phyloP scores from a whole-genome alignment of 2,888 invertebrate genomes.

The Drosophila fungiperda region DNA sequence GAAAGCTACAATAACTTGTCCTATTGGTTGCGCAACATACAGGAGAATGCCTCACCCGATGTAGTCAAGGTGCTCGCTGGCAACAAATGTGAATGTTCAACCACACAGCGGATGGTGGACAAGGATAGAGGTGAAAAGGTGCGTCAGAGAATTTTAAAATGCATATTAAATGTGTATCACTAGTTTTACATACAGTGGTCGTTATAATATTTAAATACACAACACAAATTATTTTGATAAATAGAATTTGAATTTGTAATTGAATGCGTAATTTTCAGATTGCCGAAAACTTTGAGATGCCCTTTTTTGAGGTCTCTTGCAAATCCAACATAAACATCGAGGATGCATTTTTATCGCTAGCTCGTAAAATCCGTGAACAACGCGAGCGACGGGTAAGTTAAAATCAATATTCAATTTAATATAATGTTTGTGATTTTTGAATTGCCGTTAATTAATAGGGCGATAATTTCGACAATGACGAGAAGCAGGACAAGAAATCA shows the following conservation, averaged over 20 bases:
- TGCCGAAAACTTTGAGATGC: slow-evolving; percentile 94
- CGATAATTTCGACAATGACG: slow-evolving; percentile 85
- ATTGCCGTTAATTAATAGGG: slow-evolving; percentile 73
- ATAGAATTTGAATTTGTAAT: background rate
- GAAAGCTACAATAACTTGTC: slow-evolving; percentile 96
- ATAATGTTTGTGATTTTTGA: background rate
- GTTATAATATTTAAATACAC: background rate
- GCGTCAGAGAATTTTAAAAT: slow-evolving; percentile 35
- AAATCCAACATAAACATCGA: slow-evolving; percentile 94
- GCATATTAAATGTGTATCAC: background rate
- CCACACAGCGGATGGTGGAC: slow-evolving; percentile 91
- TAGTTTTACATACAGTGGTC: background rate
- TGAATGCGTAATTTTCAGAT: slow-evolving; percentile 86
- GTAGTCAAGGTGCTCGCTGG: slow-evolving; percentile 94
- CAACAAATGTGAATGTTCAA: slow-evolving; percentile 93
- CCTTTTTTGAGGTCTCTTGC: slow-evolving; percentile 95
- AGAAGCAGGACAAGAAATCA: slow-evolving; percentile 85
- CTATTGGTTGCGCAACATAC: slow-evolving; percentile 95
- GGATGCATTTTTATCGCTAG: slow-evolving; percentile 92
- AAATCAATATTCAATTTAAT: background rate
- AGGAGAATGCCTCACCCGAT: slow-evolving; percentile 95
- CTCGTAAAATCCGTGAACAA: slow-evolving; percentile 93
- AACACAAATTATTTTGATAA: background rate
- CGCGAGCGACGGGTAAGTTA: slow-evolving; percentile 89
- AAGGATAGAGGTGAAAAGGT: slow-evolving; percentile 93